A percentile compares a stretch with the other conserved stretches of the same genome.
Evolutionary conservation across 2,888 invertebrate genomes (phyloP).

Genomic region (Parochlus steinenii): DNA sequence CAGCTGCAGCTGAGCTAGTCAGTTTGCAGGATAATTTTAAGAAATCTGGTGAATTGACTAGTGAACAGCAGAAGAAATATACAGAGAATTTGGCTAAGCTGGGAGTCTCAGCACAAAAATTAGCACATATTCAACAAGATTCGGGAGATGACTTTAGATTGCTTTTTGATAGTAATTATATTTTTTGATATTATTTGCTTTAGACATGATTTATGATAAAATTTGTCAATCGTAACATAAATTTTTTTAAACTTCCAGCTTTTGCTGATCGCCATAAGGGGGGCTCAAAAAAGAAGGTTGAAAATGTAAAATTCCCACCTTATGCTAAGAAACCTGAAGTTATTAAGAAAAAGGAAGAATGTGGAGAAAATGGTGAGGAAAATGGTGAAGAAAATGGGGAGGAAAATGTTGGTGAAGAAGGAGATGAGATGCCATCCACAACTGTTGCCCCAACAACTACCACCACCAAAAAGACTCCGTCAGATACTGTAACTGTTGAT

Average conservation of each 20-base stretch:
- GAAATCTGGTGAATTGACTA: constrained; percentile 36
- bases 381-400: constrained; percentile 31
- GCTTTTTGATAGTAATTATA: constrained; percentile 22
- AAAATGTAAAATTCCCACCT: constrained; percentile 10
- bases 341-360: constrained; percentile 9
- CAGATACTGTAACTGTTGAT: constrained; percentile 32
- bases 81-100: constrained; percentile 37
- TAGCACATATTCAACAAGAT: constrained; percentile 35
- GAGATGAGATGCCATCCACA: constrained; percentile 19
- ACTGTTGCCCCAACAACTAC: neutral
- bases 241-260: neutral
- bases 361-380: constrained; percentile 17
- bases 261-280: constrained; percentile 6
- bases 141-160: constrained; percentile 37
- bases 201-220: constrained; percentile 1
- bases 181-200: neutral
- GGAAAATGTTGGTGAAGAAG: constrained; percentile 31
- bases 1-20: constrained; percentile 38
- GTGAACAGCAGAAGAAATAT: constrained; percentile 38
- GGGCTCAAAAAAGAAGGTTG: constrained; percentile 10
- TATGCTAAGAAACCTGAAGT: constrained; percentile 3
- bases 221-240: too few species aligned
- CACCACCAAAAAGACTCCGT: constrained; percentile 20
- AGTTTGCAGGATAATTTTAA: constrained; percentile 44
- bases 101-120: constrained; percentile 39